Conservation (phyloP, 1,140 invertebrate species). For the Drosophila arizonae region DNA sequence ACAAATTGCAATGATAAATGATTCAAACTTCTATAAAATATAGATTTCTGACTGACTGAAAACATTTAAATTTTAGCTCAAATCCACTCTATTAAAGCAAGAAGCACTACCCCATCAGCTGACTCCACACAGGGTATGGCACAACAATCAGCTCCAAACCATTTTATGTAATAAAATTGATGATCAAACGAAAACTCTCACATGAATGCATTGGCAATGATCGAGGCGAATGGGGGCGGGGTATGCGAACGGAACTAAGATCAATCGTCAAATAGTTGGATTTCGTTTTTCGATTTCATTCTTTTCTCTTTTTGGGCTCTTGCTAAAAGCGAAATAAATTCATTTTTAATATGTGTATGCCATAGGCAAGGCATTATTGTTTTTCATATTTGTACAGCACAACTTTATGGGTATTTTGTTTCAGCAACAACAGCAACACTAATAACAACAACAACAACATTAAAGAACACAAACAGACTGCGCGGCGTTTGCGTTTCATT, state of each 20-base stretch:
- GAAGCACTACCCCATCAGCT: background rate
- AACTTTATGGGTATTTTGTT: constrained; percentile 76
- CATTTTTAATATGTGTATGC: constrained; percentile 70
- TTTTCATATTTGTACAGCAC: constrained; percentile 62
- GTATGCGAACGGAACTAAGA: constrained; percentile 69
- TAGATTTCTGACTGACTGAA: too few relatives aligned
- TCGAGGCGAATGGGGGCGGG: background rate
- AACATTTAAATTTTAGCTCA: too few relatives aligned
- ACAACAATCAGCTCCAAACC: constrained; percentile 54
- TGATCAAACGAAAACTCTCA: constrained; percentile 80
- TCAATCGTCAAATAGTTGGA: constrained; percentile 58
- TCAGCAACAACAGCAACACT: constrained; percentile 64
- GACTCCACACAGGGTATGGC: constrained; percentile 4
- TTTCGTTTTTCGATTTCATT: background rate
- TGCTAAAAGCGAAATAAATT: constrained; percentile 71
- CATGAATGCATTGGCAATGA: constrained; percentile 41
- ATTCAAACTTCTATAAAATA: too few relatives aligned
- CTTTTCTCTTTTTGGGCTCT: constrained; percentile 23
- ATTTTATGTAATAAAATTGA: constrained; percentile 70
- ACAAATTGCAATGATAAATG: too few relatives aligned
- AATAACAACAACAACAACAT: constrained; percentile 29
- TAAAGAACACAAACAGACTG: constrained; percentile 68
- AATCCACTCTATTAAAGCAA: too few relatives aligned
- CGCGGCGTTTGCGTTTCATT: constrained; percentile 63
- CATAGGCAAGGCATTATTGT: constrained; percentile 32